Base-by-base conservation (phyloP, 1,140 invertebrate species). In the Notospermus geniculatus region DNA sequence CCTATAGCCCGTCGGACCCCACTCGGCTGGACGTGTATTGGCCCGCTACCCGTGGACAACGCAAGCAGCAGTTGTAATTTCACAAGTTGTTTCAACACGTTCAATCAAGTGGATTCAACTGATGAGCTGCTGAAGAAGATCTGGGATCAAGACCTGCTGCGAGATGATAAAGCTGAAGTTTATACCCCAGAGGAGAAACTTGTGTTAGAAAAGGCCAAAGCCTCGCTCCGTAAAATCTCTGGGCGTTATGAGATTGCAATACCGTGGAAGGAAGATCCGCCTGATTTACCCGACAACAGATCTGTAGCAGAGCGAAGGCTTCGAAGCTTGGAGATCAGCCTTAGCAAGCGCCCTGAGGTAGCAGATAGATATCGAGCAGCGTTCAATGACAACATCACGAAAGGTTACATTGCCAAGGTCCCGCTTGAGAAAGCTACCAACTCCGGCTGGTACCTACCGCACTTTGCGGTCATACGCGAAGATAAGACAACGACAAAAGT, bases 401-500 rank as follows among this genome's bases (percentile, higher is more conserved):
- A 57, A 41, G 29, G 36, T 9, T 57, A 57, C 36, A 57, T 57
- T 22, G n/a, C 25, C 4, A 57, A 57, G 32, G 29, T 57, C 4
- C 7, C 56, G 17, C 23, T 15, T 7, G 27, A 22, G 15, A 22
- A 55, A 19, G 41, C 46, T 22, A 1, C 54, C 9, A 11, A 54
- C 15, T 23, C 41, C 15, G 32, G 32, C n/a, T 66, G 60, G 64
- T 60, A 59, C 22, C 30, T 63, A 27, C 65, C 65, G 25, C 58
- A 67, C 46, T 67, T 67, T 41, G 56, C 61, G 23, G 54, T 67
- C 19, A 53, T 60, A 1, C 55, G 59, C 22, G 2, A 19, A 2
- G 54, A 60, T 19, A 59, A 56, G 25, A 22, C 17, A 17, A 67
- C 65, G 22, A 60, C 61, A 2, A 67, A 63, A 60, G 58, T 63